Percentiles rank a stretch among this genome's conserved stretches.
Conservation (phyloP, 1,140 invertebrate species). For the Macrotrachela quadricornifera region DNA sequence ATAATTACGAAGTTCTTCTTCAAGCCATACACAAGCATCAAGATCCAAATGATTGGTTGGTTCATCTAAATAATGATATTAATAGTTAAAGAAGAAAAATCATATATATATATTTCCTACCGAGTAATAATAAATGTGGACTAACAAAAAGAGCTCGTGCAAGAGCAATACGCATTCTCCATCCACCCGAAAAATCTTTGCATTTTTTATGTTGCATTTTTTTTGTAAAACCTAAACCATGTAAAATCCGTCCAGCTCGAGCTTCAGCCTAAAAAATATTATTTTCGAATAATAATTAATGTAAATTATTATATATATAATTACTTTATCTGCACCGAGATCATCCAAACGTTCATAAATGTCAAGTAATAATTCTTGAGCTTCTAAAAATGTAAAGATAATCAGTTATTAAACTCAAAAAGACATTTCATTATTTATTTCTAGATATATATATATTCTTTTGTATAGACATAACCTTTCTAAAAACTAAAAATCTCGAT, state of each 20-base stretch:
- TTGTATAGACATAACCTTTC: too few relatives aligned
- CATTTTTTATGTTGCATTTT: constrained; percentile 75
- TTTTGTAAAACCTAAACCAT: constrained; percentile 83
- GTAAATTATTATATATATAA: too few relatives aligned
- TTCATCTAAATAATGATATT: constrained; percentile 58
- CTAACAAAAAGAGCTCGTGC: constrained; percentile 39
- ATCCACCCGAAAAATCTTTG: constrained; percentile 89
- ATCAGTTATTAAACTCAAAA: not conserved
- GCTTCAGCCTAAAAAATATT: constrained; percentile 36
- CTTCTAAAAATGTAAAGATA: constrained; percentile 36
- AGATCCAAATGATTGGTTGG: constrained; percentile 39
- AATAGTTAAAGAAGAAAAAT: constrained; percentile 86
- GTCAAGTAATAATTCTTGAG: constrained; percentile 85
- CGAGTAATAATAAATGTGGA: constrained; percentile 31
- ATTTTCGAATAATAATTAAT: too few relatives aligned
- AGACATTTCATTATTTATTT: too few relatives aligned
- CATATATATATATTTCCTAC: constrained; percentile 58
- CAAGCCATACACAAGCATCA: constrained; percentile 96
- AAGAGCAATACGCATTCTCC: constrained; percentile 96
- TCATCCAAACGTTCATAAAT: constrained; percentile 92
- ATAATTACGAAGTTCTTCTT: constrained; percentile 84
- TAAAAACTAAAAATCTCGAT: too few relatives aligned
- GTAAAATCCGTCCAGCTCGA: constrained; percentile 72
- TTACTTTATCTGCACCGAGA: constrained; percentile 73
- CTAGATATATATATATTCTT: too few relatives aligned